Evolutionary conservation across 2,113 vertebrate species (phyloP).

Genomic region (Podilymbus podiceps): DNA sequence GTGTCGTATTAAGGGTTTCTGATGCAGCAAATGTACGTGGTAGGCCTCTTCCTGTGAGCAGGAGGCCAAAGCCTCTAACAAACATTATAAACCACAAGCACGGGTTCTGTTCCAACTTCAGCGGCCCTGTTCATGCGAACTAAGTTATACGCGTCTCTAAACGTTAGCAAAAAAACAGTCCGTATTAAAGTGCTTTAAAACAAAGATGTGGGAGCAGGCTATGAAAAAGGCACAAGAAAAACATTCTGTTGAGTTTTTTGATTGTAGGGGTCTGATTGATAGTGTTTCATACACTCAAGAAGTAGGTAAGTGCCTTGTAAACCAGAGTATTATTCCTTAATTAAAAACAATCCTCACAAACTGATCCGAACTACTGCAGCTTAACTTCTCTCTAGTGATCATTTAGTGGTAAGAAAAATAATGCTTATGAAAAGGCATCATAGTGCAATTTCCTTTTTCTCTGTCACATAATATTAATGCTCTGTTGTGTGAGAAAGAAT

Average conservation of each 20-base stretch:
- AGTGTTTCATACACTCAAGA: accelerated
- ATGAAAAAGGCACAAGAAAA: background rate
- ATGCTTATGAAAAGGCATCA: background rate
- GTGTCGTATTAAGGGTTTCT: accelerated
- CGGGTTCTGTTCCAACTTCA: accelerated
- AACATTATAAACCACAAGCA: too few species aligned
- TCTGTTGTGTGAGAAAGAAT: background rate
- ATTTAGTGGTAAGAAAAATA: background rate
- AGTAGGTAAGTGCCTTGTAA: background rate
- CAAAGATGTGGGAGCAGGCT: background rate
- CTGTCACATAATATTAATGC: background rate
- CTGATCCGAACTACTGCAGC: background rate
- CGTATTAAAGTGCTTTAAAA: background rate
- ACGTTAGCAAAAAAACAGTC: background rate
- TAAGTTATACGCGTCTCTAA: background rate
- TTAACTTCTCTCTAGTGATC: background rate
- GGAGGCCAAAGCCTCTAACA: accelerated
- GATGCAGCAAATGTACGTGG: accelerated
- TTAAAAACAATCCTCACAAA: background rate
- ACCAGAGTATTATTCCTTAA: background rate
- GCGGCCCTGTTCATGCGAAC: accelerated
- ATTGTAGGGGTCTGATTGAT: too few species aligned
- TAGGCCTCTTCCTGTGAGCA: accelerated
- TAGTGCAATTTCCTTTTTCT: background rate
- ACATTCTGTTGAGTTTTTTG: accelerated